phyloP scores from a whole-genome alignment of 2,797 vertebrate genomes.

The Chrysocyon brachyurus region DNA sequence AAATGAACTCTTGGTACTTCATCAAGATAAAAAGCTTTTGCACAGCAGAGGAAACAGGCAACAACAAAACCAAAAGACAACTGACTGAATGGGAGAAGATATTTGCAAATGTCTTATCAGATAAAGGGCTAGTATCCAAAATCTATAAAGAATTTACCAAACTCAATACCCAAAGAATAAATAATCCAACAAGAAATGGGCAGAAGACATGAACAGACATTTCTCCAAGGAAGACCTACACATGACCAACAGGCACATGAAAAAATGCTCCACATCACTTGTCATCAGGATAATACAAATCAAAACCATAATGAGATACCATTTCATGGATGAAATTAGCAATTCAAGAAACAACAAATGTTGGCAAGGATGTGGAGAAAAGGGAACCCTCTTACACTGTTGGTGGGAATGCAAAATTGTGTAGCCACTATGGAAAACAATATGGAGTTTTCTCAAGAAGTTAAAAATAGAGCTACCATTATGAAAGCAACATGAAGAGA shows the following conservation, averaged over 20 bases:
- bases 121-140: neutral
- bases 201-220: neutral
- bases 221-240: neutral
- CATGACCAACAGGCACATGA: neutral
- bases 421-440: neutral
- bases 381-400: neutral
- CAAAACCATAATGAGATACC: neutral
- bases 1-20: neutral
- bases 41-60: neutral
- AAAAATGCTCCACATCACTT: neutral
- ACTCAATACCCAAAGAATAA: neutral
- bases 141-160: neutral
- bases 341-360: neutral
- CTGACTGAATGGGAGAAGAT: neutral
- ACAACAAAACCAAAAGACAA: neutral
- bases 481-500: too few relatives aligned
- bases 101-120: neutral
- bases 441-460: neutral
- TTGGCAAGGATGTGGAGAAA: neutral
- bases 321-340: neutral
- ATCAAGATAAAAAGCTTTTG: neutral
- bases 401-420: neutral
- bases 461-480: neutral
- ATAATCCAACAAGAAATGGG: neutral
- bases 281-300: neutral